These are phyloP conservation scores for Boleophthalmus pectinirostris DNA, from an alignment of 2,113 vertebrate species.

Conservation along the genomic window DNA sequence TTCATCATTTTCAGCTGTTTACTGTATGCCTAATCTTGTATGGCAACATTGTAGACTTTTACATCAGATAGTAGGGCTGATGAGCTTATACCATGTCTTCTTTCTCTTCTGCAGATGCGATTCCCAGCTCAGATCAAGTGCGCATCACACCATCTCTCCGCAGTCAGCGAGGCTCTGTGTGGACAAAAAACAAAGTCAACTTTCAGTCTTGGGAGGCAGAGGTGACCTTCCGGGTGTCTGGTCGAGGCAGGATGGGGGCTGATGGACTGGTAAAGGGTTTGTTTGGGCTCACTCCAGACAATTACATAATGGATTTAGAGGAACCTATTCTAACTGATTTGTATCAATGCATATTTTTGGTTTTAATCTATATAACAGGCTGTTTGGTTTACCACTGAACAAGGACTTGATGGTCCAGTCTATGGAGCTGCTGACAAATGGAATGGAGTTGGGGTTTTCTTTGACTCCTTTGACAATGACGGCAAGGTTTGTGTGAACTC, in stretches of 20 bases:
- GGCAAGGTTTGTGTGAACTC: slow-evolving; percentile 84
- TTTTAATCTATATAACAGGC: slow-evolving; percentile 74
- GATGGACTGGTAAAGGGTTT: slow-evolving; percentile 87
- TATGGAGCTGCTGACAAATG: slow-evolving; percentile 92
- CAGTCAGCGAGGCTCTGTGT: slow-evolving; percentile 91
- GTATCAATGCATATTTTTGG: neutral
- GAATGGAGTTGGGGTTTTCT: slow-evolving; percentile 95
- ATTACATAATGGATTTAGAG: neutral
- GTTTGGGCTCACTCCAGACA: neutral
- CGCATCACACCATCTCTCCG: slow-evolving; percentile 93
- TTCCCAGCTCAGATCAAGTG: slow-evolving; percentile 93
- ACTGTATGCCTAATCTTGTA: neutral
- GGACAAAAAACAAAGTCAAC: slow-evolving; percentile 86
- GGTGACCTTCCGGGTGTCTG: slow-evolving; percentile 93
- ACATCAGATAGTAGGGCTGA: neutral
- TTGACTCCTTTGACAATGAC: slow-evolving; percentile 99
- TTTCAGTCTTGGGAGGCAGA: slow-evolving; percentile 93
- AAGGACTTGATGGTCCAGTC: slow-evolving; percentile 92
- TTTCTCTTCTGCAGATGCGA: slow-evolving; percentile 81
- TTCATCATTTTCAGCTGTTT: neutral
- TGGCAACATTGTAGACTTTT: neutral
- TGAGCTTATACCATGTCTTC: neutral
- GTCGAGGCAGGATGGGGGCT: slow-evolving; percentile 91
- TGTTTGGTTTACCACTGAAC: slow-evolving; percentile 88
- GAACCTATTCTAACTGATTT: neutral